Evolutionary conservation across 2,888 invertebrate species (phyloP).

Genomic region (Morpho achilles): DNA sequence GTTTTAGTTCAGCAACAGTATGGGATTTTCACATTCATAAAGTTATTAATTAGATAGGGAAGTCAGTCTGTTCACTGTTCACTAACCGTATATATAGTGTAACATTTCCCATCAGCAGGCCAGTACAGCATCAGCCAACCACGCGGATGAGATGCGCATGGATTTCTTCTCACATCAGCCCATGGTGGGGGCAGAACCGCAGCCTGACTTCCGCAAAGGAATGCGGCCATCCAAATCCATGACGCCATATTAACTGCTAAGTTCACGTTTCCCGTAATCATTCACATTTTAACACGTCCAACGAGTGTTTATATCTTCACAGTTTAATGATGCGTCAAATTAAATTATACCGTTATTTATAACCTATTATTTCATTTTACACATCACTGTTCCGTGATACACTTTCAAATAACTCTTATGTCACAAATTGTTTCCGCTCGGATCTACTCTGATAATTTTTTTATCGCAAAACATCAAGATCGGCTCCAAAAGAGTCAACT

Average conservation of each 20-base stretch:
- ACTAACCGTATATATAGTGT: slow-evolving; percentile 88
- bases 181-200: slow-evolving; percentile 89
- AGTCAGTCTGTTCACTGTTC: too few relatives aligned
- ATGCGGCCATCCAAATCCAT: slow-evolving; percentile 61
- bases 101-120: slow-evolving; percentile 90
- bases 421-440: slow-evolving; percentile 20
- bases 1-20: too few relatives aligned
- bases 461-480: not conserved
- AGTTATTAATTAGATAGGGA: too few relatives aligned
- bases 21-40: too few relatives aligned
- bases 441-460: slow-evolving; percentile 20
- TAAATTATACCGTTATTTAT: too few relatives aligned
- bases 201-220: slow-evolving; percentile 75
- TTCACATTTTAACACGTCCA: slow-evolving; percentile 7
- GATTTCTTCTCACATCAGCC: slow-evolving; percentile 90
- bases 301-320: too few relatives aligned
- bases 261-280: not conserved
- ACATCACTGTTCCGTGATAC: slow-evolving; percentile 20
- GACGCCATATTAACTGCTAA: slow-evolving; percentile 43
- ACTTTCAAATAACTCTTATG: slow-evolving; percentile 18
- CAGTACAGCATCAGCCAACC: slow-evolving; percentile 93
- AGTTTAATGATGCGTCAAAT: too few relatives aligned
- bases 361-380: slow-evolving; percentile 16
- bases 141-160: slow-evolving; percentile 87
- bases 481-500: too few relatives aligned